These are phyloP conservation scores for Callinectes sapidus DNA, from an alignment of 2,888 invertebrate genomes.

Conservation along the genomic window DNA sequence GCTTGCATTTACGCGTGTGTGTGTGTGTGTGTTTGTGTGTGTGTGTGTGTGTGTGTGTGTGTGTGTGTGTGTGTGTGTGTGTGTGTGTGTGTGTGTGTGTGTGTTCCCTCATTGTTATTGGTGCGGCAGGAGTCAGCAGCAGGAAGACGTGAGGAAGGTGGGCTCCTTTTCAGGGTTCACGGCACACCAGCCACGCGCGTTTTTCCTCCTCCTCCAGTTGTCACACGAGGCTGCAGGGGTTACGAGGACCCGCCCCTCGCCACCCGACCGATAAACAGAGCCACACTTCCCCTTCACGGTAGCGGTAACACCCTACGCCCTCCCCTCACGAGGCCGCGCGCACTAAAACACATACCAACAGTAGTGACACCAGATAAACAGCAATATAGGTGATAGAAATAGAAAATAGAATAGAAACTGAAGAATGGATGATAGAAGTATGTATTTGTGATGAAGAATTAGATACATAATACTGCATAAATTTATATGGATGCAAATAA, in stretches of 20 bases:
- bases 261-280: slow-evolving; percentile 16
- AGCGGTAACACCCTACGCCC: neutral
- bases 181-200: neutral
- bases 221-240: slow-evolving; percentile 21
- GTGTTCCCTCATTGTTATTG: too few species aligned
- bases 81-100: too few species aligned
- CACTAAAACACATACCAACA: neutral
- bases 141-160: neutral
- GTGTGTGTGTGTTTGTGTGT: neutral
- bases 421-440: too few species aligned
- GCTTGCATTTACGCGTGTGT: neutral
- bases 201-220: neutral
- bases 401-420: too few species aligned
- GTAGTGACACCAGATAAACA: too few species aligned
- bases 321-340: neutral
- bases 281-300: slow-evolving; percentile 7
- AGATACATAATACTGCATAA: too few species aligned
- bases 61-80: too few species aligned
- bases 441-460: too few species aligned
- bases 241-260: slow-evolving; percentile 5
- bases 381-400: too few species aligned
- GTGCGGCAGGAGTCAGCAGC: neutral
- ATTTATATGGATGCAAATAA: too few species aligned
- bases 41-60: neutral
- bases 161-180: slow-evolving; percentile 14